Evolutionary conservation across 2,113 vertebrate genomes (phyloP), one percentile per base, ranked within the genome.

Genomic region (Seriola rivoliana): DNA sequence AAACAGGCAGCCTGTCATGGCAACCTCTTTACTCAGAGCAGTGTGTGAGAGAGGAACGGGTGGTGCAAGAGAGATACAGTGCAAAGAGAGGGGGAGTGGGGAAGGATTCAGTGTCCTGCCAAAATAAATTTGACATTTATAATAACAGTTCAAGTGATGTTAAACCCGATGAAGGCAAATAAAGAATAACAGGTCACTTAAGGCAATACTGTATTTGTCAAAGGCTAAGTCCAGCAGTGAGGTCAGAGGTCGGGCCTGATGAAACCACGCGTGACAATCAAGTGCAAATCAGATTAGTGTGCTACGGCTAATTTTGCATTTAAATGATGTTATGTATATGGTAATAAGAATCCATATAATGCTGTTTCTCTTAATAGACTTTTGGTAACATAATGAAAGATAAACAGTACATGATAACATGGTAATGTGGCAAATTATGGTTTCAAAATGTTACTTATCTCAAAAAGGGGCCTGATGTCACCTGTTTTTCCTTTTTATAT

Each of bases 1-100:
- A 80, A 81, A 73, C 78, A 82, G 71, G 80, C 75, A 65, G 42
- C 46, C 74, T 71, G 60, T 80, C 82, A 85, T 82, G 71, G 81
- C 71, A 72, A 75, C 59, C 34, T 82, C 75, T 87, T 78, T 64
- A 75, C 58, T 81, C 23, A 16, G 62, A 80, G 48, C 71, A 71
- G 60, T 17, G 0, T 25, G 66, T 52, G 67, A 67, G 75, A 5
- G 58, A 54, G 66, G 38, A 62, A 40, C 1, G 67, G 68, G 44
- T 63, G 82, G 68, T 58, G 64, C 52, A 44, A 48, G 10, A 59
- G n/a, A 80, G 38, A 67, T 58, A 67, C 62, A 62, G 54, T 40
- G 57, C 66, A 84, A 58, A 81, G 46, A 71, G 36, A 71, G 44
- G 23, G 29, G 67, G 59, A 2, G 21, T 8, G 54, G 54, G 42